phyloP scores from a whole-genome alignment of 2,888 invertebrate species.

The Kryphioiulus occultus region DNA sequence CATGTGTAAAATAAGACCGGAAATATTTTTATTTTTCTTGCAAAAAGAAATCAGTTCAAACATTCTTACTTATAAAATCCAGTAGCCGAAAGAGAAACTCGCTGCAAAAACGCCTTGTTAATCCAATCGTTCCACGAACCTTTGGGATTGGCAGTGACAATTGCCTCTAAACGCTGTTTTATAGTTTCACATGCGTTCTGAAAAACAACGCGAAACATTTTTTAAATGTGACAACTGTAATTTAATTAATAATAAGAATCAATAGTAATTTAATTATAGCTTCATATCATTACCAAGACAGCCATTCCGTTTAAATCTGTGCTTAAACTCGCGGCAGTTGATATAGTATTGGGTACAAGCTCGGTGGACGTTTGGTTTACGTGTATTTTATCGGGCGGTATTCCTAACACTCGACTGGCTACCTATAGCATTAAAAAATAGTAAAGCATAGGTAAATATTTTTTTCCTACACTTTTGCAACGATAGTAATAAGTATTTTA shows the following conservation, averaged over 20 bases:
- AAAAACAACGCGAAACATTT: no score
- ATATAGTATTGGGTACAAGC: slow-evolving; percentile 88
- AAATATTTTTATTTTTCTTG: no score
- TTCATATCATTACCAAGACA: slow-evolving; percentile 67
- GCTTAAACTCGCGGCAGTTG: slow-evolving; percentile 87
- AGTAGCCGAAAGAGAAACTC: slow-evolving; percentile 81
- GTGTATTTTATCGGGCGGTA: slow-evolving; percentile 77
- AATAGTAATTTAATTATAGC: no score
- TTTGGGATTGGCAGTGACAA: slow-evolving; percentile 76
- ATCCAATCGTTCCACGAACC: slow-evolving; percentile 88
- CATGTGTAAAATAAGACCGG: no score
- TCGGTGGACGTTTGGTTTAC: slow-evolving; percentile 85
- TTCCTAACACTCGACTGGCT: slow-evolving; percentile 76
- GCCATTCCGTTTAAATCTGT: slow-evolving; percentile 94
- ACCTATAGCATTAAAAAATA: slow-evolving; percentile 64
- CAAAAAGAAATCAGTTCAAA: no score
- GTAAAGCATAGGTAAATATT: no score
- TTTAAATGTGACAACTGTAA: slow-evolving; percentile 52
- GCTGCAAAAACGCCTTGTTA: slow-evolving; percentile 75
- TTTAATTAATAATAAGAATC: no score
- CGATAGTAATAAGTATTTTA: no score
- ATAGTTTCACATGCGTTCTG: slow-evolving; percentile 81
- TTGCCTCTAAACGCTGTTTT: slow-evolving; percentile 75
- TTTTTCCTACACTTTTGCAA: no score
- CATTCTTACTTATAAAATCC: slow-evolving; percentile 72